These are phyloP conservation scores for Oplegnathus fasciatus DNA, from an alignment of 2,113 vertebrate genomes.

Conservation along the genomic window DNA sequence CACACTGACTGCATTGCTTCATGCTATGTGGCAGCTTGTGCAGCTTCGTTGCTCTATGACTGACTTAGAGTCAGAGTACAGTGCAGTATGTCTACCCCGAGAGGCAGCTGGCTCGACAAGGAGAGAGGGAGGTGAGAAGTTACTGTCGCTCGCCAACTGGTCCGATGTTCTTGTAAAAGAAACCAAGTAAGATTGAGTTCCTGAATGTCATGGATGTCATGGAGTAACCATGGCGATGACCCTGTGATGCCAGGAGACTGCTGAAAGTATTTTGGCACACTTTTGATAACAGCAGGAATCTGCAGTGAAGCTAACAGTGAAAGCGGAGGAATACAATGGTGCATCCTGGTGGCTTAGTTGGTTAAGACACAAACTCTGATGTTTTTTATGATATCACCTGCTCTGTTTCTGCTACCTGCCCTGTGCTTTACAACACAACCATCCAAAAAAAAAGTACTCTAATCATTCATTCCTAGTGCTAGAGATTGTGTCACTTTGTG, in stretches of 20 bases:
- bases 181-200: background rate
- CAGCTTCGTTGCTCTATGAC: conserved; percentile 15
- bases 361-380: conserved; percentile 14
- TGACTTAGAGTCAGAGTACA: conserved; percentile 17
- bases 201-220: conserved; percentile 28
- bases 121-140: conserved; percentile 65
- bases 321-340: conserved; percentile 15
- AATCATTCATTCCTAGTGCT: background rate
- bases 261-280: background rate
- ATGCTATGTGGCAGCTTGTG: conserved; percentile 1
- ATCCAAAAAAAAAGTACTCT: background rate
- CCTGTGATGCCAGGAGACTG: background rate
- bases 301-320: background rate
- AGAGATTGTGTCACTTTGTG: background rate
- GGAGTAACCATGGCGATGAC: conserved; percentile 24
- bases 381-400: too few relatives aligned
- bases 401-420: background rate
- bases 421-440: background rate
- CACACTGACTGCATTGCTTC: background rate
- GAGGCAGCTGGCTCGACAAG: conserved; percentile 46
- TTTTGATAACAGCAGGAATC: background rate
- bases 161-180: conserved; percentile 27
- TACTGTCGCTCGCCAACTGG: conserved; percentile 48
- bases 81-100: conserved; percentile 20
- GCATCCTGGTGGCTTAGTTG: conserved; percentile 43